phyloP scores from a whole-genome alignment of 1,140 invertebrate species.

The Drosophila novamexicana region DNA sequence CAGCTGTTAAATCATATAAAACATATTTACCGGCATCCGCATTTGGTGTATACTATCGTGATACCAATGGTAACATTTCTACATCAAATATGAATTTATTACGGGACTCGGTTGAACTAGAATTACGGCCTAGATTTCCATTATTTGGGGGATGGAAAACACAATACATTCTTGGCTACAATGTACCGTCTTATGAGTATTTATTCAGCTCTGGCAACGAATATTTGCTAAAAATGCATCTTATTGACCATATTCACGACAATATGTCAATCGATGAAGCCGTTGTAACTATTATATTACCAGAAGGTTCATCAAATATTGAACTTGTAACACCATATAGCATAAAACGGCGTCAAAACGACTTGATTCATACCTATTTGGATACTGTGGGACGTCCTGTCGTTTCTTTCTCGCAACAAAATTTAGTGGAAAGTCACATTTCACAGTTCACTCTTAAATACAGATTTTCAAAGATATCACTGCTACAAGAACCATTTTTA shows the following conservation, averaged over 20 bases:
- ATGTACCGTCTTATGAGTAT: conserved; percentile 98
- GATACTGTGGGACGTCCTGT: conserved; percentile 97
- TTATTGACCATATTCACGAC: conserved; percentile 98
- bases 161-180: conserved; percentile 98
- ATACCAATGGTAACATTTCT: conserved; percentile 99
- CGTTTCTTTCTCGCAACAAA: conserved; percentile 92
- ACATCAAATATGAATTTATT: conserved; percentile 95
- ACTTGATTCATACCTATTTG: conserved; percentile 96
- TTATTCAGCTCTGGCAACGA: conserved; percentile 92
- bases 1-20: conserved; percentile 96
- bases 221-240: conserved; percentile 95
- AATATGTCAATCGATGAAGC: conserved; percentile 97
- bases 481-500: conserved; percentile 97
- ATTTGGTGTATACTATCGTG: conserved; percentile 95
- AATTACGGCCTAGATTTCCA: conserved; percentile 97
- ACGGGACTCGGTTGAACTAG: conserved; percentile 97
- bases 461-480: conserved; percentile 92
- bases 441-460: conserved; percentile 95
- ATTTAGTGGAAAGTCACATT: conserved; percentile 98
- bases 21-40: conserved; percentile 95
- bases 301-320: conserved; percentile 95
- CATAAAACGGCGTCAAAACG: conserved; percentile 90
- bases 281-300: conserved; percentile 96
- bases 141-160: conserved; percentile 99
- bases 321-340: conserved; percentile 93